phyloP scores from a whole-genome alignment of 1,140 invertebrate genomes.

The Odontomachus brunneus region DNA sequence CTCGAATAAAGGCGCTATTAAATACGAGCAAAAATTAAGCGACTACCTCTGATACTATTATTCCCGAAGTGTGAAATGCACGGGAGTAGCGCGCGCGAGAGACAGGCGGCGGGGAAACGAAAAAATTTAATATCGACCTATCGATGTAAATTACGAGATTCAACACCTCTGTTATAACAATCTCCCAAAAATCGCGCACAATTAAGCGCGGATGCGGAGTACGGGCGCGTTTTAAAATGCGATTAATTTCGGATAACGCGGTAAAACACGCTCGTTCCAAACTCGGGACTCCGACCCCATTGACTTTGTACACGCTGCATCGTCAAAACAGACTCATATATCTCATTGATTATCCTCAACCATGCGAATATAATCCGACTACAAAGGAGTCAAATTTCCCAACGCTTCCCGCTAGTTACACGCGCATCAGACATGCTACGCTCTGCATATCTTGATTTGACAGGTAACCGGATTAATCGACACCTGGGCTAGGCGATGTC shows the following conservation, averaged over 20 bases:
- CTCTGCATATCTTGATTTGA: conserved; percentile 64
- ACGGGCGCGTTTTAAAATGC: not conserved
- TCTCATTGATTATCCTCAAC: conserved; percentile 43
- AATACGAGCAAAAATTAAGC: conserved; percentile 1
- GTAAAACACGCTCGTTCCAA: not conserved
- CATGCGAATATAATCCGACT: conserved; percentile 50
- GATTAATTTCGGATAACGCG: not conserved
- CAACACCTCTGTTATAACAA: not conserved
- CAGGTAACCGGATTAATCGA: conserved; percentile 60
- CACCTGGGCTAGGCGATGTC: conserved; percentile 49
- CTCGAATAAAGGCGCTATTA: conserved; percentile 6
- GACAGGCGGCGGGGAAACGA: not conserved
- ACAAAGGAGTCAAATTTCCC: conserved; percentile 65
- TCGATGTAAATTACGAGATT: not conserved
- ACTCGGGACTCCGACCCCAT: not conserved
- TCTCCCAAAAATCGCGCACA: not conserved
- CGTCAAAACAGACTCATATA: not conserved
- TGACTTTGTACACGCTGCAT: not conserved
- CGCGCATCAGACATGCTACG: conserved; percentile 52
- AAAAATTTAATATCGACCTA: not conserved
- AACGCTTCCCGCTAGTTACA: conserved; percentile 54
- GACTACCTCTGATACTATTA: not conserved
- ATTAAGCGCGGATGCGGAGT: not conserved
- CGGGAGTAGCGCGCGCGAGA: not conserved
- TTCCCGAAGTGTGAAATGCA: not conserved